These are phyloP conservation scores for Marisa cornuarietis DNA, from an alignment of 1,140 invertebrate species.

Conservation along the genomic window DNA sequence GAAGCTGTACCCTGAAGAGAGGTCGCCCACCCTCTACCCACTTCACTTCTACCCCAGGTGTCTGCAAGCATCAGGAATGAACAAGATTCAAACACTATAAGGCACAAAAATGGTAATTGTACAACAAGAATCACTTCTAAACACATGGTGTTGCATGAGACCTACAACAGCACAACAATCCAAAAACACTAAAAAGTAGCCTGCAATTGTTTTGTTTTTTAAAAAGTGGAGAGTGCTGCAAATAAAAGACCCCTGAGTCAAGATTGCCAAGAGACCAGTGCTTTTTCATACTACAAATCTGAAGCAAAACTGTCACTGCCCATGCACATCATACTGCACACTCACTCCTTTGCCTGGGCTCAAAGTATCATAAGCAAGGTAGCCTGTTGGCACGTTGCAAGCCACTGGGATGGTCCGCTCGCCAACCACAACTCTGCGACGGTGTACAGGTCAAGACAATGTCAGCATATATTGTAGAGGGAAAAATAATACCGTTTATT, in stretches of 20 bases:
- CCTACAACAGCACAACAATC: too few species aligned
- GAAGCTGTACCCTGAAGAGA: conserved; percentile 84
- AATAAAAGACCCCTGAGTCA: too few species aligned
- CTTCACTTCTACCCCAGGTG: conserved; percentile 82
- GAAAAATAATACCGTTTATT: background rate
- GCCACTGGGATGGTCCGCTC: conserved; percentile 84
- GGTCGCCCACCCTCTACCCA: conserved; percentile 91
- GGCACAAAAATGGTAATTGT: too few species aligned
- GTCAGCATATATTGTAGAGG: conserved; percentile 11
- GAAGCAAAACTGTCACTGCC: background rate
- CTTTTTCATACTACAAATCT: too few species aligned
- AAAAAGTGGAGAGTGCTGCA: too few species aligned
- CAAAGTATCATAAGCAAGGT: conserved; percentile 87
- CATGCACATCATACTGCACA: background rate
- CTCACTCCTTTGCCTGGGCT: conserved; percentile 76
- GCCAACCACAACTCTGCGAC: conserved; percentile 75
- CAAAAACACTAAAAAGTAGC: too few species aligned
- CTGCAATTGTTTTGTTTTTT: too few species aligned
- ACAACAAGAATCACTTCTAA: too few species aligned
- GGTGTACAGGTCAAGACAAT: background rate
- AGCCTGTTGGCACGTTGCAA: conserved; percentile 83
- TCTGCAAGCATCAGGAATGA: conserved; percentile 70
- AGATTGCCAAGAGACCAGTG: too few species aligned
- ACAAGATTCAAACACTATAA: background rate
- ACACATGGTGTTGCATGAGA: too few species aligned